These are phyloP conservation scores for Phoxinus phoxinus DNA, from an alignment of 2,113 vertebrate species.

Conservation along the genomic window DNA sequence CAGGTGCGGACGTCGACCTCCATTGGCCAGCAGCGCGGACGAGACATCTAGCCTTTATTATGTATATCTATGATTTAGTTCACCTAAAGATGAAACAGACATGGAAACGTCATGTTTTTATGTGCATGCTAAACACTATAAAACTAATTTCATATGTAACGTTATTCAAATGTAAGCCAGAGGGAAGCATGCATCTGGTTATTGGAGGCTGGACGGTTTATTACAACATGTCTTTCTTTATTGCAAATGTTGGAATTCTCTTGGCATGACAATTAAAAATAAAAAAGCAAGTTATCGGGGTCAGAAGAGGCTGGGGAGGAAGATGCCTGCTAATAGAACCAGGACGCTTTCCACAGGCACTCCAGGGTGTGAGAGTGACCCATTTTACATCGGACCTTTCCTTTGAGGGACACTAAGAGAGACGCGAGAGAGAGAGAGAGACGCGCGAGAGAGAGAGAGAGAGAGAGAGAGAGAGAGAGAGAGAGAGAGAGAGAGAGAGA, in stretches of 20 bases:
- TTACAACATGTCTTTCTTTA: constrained; percentile 12
- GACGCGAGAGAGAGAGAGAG: background rate
- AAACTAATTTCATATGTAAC: background rate
- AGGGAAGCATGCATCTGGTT: background rate
- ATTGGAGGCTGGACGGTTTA: background rate
- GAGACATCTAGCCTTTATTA: too few species aligned
- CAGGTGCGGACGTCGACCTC: too few species aligned
- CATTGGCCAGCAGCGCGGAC: too few species aligned
- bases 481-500: background rate
- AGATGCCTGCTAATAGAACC: constrained; percentile 43
- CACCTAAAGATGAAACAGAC: background rate
- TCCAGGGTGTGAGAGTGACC: constrained; percentile 54
- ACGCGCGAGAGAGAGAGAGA: constrained; percentile 23
- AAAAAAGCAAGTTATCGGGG: constrained; percentile 22
- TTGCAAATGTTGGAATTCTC: background rate
- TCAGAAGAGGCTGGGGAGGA: constrained; percentile 43
- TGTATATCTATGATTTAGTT: too few species aligned
- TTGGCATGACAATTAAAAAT: background rate
- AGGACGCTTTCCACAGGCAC: constrained; percentile 37
- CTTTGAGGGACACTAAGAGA: background rate
- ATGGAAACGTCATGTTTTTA: background rate
- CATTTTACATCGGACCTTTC: constrained; percentile 49
- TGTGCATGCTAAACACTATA: background rate
- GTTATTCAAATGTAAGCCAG: background rate
- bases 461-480: constrained; percentile 16